Base-by-base conservation (phyloP, 2,888 invertebrate species). In the Gymnoscelis rufifasciata region DNA sequence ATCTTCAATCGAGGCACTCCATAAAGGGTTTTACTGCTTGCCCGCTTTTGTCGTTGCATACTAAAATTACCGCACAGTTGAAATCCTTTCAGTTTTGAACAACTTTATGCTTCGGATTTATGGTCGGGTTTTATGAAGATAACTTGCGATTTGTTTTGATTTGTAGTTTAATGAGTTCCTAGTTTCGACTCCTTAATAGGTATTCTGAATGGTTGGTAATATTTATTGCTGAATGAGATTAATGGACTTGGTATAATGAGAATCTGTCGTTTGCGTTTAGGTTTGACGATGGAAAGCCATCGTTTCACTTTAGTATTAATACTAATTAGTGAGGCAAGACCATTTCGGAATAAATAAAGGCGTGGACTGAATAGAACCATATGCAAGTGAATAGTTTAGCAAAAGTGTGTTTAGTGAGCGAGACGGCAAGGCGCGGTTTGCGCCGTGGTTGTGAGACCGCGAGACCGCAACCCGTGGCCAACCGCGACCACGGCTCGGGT, bases 401-500 rank as follows among this genome's bases (percentile, higher is more conserved):
- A 67, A 66, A 67, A 68, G 60, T 51, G 59, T 62, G 62, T 66
- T 68, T 59, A 58, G 62, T 57, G 57, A 55, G 66, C 56, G 58
- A 57, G 54, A 58, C 59, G 60, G 62, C 13, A 13, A 8, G 15
- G 31, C 14, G 68, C 59, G 50, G 42, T 29, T 27, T 13, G 28
- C 29, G 43, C 36, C 27, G 45, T 33, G 49, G 49, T 45, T 36
- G 48, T 26, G 48, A 36, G 43, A 64, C 69, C 72, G 65, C 68
- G 65, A 52, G 64, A 56, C 71, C 71, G 65, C 67, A 63, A 52
- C 59, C 61, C 60, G 69, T 66, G n/a, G 68, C 47, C 42, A 47
- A 62, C 81, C 77, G 66, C 76, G 60, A 56, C 72, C 74, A 60
- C 73, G 62, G 59, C 57, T 55, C 50, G 37, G 13, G 14, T 58